These are phyloP conservation scores for Drosophila leonis DNA, from an alignment of 2,888 invertebrate species.

Conservation along the genomic window DNA sequence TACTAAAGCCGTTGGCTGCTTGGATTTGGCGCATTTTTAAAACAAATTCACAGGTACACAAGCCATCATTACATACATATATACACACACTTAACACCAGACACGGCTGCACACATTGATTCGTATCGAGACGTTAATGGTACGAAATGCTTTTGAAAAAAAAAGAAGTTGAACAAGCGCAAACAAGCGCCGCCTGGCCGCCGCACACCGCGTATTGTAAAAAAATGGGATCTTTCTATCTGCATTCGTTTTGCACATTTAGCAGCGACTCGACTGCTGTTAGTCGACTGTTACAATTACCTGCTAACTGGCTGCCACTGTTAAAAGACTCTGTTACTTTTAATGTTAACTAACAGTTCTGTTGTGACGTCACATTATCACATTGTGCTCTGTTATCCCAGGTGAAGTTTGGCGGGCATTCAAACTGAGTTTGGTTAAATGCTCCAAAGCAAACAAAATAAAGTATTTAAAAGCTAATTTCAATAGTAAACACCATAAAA, in stretches of 20 bases:
- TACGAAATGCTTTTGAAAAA: constrained; percentile 33
- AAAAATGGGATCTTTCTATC: constrained; percentile 47
- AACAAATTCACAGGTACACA: constrained; percentile 35
- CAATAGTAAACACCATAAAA: too few relatives aligned
- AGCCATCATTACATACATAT: constrained; percentile 13
- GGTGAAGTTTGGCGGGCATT: too few relatives aligned
- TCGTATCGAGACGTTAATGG: constrained; percentile 31
- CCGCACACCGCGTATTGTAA: constrained; percentile 59
- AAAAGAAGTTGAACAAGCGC: constrained; percentile 51
- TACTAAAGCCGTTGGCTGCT: constrained; percentile 36
- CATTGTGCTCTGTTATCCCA: too few relatives aligned
- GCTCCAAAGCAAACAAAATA: too few relatives aligned
- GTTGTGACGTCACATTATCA: too few relatives aligned
- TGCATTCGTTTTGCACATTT: constrained; percentile 43
- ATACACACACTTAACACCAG: constrained; percentile 5
- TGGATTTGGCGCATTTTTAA: constrained; percentile 65
- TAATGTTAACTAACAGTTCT: too few relatives aligned
- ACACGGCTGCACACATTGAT: constrained; percentile 23
- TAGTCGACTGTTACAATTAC: constrained; percentile 23
- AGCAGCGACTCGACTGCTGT: constrained; percentile 28
- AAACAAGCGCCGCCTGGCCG: constrained; percentile 58
- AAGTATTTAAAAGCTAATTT: too few relatives aligned
- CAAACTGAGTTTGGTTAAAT: too few relatives aligned
- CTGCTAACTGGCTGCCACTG: constrained; percentile 35
- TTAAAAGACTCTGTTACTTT: too few relatives aligned